Base-by-base conservation (phyloP, 2,888 invertebrate genomes). In the Tethea ocularis region DNA sequence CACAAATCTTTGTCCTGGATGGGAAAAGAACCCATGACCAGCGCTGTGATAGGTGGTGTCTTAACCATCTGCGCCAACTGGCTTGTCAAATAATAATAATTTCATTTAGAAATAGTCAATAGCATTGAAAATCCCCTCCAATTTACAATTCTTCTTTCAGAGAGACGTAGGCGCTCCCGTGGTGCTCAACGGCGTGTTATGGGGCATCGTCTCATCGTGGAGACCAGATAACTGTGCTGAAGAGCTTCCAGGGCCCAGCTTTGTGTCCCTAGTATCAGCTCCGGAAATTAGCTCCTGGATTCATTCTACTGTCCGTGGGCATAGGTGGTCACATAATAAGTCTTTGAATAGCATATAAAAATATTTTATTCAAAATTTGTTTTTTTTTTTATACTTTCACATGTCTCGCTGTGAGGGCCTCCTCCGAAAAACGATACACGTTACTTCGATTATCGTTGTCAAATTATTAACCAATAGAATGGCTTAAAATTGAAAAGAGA, bases 131-230 rank as follows among this genome's bases (percentile, higher is more conserved):
- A n/a, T n/a, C n/a, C n/a, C n/a, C n/a, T n/a, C n/a, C n/a, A n/a
- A n/a, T n/a, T n/a, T n/a, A 11, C 36, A 13, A 29, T 33, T 33
- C 13, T 58, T 22, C 58, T 78, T 74, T 8, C 73, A 90, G 90
- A 80, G 86, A 64, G 86, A 89, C 13, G 60, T 72, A 0, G 89
- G 90, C 0, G 89, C 88, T 0, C 89, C 90, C 0, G 87, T 89
- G 0, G 87, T 88, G 0, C 65, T 87, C 0, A 86, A 89, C 59
- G 84, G 83, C 0, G 60, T 87, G 0, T 71, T 91, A 0, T 86
- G 87, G 87, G 90, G 85, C 0, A 71, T 90, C 1, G 60, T 87
- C 1, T 89, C 89, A 0, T 87, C 89, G 0, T 90, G 85, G 84
- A 80, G 66, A 20, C 77, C 84, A 0, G 74, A 72, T 0, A 77